Evolutionary conservation across 2,797 vertebrate genomes (phyloP).

Genomic region (Macroramphosus scolopax): DNA sequence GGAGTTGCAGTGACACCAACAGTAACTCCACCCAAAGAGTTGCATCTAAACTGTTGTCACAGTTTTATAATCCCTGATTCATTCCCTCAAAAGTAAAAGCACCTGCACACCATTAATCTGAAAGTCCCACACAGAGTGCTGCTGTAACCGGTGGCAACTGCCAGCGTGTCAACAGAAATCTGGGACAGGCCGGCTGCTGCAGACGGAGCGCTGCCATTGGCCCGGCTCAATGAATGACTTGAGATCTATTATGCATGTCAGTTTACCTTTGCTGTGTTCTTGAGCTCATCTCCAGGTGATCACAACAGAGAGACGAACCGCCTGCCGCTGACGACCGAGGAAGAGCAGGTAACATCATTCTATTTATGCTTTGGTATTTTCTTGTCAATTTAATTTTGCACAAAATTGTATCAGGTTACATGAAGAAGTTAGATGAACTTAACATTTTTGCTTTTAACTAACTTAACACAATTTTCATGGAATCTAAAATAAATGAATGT

Average conservation of each 20-base stretch:
- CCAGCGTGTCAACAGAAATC: constrained; percentile 74
- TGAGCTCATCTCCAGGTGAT: constrained; percentile 71
- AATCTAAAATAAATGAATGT: no score
- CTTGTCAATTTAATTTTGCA: no score
- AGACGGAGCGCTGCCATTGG: constrained; percentile 60
- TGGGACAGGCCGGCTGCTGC: constrained; percentile 53
- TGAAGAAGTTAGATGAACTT: no score
- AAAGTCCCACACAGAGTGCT: constrained; percentile 37
- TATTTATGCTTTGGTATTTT: constrained; percentile 8
- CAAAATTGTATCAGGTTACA: no score
- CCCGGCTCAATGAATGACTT: constrained; percentile 64
- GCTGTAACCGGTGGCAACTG: constrained; percentile 72
- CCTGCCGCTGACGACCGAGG: constrained; percentile 1
- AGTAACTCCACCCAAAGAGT: no score
- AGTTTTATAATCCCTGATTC: not conserved
- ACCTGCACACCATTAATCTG: constrained; percentile 49
- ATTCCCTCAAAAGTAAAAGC: constrained; percentile 27
- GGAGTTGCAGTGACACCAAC: not conserved
- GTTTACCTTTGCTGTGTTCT: constrained; percentile 69
- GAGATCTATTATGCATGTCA: constrained; percentile 74
- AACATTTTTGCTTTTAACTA: no score
- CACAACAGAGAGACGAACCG: constrained; percentile 36
- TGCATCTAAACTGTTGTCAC: not conserved
- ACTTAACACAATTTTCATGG: no score
- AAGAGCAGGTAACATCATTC: constrained; percentile 34